Conservation (phyloP, 2,797 vertebrate species). For the Melanogrammus aeglefinus region DNA sequence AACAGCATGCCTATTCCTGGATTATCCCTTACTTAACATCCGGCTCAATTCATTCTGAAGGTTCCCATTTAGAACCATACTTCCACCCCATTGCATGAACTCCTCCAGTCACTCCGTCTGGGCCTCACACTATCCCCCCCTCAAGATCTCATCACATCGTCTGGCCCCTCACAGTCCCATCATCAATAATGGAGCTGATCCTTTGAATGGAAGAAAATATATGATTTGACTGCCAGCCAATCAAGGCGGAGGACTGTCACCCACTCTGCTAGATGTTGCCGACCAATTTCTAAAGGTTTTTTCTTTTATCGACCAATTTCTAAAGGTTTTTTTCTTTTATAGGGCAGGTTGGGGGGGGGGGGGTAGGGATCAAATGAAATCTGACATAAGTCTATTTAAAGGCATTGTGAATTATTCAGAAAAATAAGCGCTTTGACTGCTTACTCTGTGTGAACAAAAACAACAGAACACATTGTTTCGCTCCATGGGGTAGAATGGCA, state of each 20-base stretch:
- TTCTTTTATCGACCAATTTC: too few species aligned
- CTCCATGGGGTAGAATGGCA: slow-evolving; percentile 19
- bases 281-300: slow-evolving; percentile 41
- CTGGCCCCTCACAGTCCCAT: slow-evolving; percentile 35
- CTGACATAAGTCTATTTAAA: slow-evolving; percentile 52
- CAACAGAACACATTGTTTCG: slow-evolving; percentile 20
- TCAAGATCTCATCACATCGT: slow-evolving; percentile 50
- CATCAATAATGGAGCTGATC: slow-evolving; percentile 62
- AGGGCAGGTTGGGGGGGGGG: slow-evolving; percentile 15
- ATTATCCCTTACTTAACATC: slow-evolving; percentile 28
- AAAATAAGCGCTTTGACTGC: slow-evolving; percentile 42
- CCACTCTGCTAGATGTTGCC: slow-evolving; percentile 28
- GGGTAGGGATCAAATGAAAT: slow-evolving; percentile 56
- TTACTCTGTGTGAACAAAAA: slow-evolving; percentile 36
- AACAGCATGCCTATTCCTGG: too few species aligned
- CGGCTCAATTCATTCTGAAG: slow-evolving; percentile 4
- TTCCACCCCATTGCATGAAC: slow-evolving; percentile 35
- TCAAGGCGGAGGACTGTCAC: slow-evolving; percentile 23
- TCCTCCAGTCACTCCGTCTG: slow-evolving; percentile 32
- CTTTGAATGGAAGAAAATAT: slow-evolving; percentile 57
- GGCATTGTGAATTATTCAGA: slow-evolving; percentile 68
- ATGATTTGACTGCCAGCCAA: slow-evolving; percentile 46
- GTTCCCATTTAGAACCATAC: neutral
- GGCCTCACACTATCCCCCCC: neutral
- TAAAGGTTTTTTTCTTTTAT: too few species aligned